Base-by-base conservation (phyloP, 2,113 vertebrate genomes). In the Scalopus aquaticus region DNA sequence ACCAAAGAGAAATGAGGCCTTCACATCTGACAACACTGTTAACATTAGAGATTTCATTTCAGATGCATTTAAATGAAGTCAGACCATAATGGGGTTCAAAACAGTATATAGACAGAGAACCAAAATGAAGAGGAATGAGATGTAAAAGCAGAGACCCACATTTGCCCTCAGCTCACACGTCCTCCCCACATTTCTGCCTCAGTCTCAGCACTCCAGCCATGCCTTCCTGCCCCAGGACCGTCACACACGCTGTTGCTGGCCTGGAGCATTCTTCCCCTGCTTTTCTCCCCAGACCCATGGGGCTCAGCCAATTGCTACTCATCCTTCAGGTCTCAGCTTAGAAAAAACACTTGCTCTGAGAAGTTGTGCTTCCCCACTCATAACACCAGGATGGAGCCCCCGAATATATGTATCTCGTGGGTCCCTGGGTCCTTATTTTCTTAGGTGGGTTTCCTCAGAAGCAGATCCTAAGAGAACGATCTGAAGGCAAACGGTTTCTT, bases 31-130 rank as follows among this genome's bases (percentile, higher is more conserved):
- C 96, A 92, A 88, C 94, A 93, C 96, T 92, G 95, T 96, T 97
- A 97, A 93, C 88, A 96, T 64, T 16, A 5, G 72, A 96, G 91
- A 98, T 97, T 97, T 96, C 90, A 98, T 98, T 98, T 97, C 96
- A 95, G 92, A 97, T 97, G 94, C 96, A 96, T 94, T 97, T 97
- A 91, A 96, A 60, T 96, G 97, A 97, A 96, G 96, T 49, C 88
- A 93, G 83, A 94, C 88, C 85, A 60, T 92, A 97, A 93, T 94
- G 88, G 93, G 93, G 49, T 56, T 81, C 54, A 0, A 65, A 37
- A 90, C 96, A 96, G 81, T 77, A 30, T 30, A 58, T 0, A 77
- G 51, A 58, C 0, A 77, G 51, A 90, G 22, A 80, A 72, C 37
- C 16, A 67, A 77, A 74, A 30, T 11, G 51, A 54, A 83, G 58